A percentile compares a stretch with the other conserved stretches of the same genome.
Evolutionary conservation across 2,113 vertebrate genomes (phyloP).

Genomic region (Leucopsar rothschildi): DNA sequence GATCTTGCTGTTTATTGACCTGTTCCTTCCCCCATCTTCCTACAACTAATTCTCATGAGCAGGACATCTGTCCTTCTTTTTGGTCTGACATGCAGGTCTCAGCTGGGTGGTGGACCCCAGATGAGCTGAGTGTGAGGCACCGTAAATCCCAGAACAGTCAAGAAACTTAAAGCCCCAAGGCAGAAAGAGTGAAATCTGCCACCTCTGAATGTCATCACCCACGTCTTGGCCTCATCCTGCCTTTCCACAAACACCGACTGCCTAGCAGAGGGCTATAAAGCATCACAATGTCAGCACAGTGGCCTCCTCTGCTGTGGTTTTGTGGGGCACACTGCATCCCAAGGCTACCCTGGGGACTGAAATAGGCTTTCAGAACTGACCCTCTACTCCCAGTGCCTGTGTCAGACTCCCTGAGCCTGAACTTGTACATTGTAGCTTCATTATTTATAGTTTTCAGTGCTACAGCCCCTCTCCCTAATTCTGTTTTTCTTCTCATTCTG

Average conservation of each 20-base stretch:
- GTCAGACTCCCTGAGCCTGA: background rate
- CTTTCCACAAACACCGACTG: background rate
- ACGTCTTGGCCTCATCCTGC: background rate
- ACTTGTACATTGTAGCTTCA: background rate
- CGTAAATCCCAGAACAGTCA: background rate
- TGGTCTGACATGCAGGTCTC: background rate
- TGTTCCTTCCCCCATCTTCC: background rate
- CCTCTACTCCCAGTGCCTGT: background rate
- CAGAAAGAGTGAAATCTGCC: background rate
- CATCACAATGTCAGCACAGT: rapidly evolving
- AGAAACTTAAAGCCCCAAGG: background rate
- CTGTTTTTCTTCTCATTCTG: background rate
- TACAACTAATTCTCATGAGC: rapidly evolving
- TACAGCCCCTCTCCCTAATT: background rate
- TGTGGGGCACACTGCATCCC: background rate
- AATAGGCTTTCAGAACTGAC: background rate
- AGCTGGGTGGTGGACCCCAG: background rate
- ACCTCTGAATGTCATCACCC: background rate
- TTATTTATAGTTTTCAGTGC: background rate
- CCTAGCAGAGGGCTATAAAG: background rate
- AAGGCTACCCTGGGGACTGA: background rate
- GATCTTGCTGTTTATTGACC: background rate
- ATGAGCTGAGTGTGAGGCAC: background rate
- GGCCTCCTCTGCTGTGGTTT: background rate
- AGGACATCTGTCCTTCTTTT: background rate